Evolutionary conservation across 2,888 invertebrate genomes (phyloP).

Genomic region (Polietes domitor): DNA sequence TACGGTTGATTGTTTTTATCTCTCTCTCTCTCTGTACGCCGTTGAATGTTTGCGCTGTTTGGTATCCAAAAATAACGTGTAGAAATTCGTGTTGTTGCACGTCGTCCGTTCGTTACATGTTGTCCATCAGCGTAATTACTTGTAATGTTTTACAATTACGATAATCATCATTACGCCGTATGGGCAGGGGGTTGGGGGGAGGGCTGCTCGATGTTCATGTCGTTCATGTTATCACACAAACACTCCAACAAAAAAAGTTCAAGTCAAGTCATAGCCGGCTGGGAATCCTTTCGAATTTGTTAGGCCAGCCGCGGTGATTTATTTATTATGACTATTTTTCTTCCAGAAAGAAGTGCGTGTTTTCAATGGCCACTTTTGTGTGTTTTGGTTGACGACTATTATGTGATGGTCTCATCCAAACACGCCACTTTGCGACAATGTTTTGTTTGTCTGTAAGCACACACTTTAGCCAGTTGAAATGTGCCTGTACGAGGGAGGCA

Average conservation of each 20-base stretch:
- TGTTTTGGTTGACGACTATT: too few relatives aligned
- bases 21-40: background rate
- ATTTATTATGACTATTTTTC: constrained; percentile 38
- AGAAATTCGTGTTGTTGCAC: constrained; percentile 25
- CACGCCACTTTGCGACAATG: constrained; percentile 37
- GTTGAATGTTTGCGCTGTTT: constrained; percentile 13
- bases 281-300: background rate
- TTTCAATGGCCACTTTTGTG: constrained; percentile 36
- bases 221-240: background rate
- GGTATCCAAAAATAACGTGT: constrained; percentile 10
- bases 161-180: constrained; percentile 49
- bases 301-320: constrained; percentile 33
- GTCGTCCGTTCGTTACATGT: constrained; percentile 20
- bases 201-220: constrained; percentile 8
- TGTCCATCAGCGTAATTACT: constrained; percentile 53
- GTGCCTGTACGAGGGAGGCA: too few relatives aligned
- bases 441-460: background rate
- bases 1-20: constrained; percentile 44
- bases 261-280: background rate
- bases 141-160: constrained; percentile 62
- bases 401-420: constrained; percentile 23
- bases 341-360: constrained; percentile 50
- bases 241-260: background rate
- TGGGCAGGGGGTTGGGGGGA: too few relatives aligned
- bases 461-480: background rate